A percentile compares a stretch with the other conserved stretches of the same genome.
These are phyloP conservation scores for Drosophila setifemur DNA, from an alignment of 1,140 invertebrate species.

Conservation along the genomic window DNA sequence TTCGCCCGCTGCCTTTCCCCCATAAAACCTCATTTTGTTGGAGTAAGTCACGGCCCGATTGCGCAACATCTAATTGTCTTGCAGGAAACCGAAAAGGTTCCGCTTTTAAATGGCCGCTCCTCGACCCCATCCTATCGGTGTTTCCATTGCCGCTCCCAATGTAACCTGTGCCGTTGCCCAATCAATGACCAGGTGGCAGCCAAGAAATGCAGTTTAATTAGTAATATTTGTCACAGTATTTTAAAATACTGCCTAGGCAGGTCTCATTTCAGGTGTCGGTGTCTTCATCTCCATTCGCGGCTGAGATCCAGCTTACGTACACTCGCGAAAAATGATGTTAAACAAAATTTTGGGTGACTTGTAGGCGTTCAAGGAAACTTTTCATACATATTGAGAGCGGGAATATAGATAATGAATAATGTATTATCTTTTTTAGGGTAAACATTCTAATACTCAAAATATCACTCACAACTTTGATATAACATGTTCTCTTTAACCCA, in stretches of 20 bases:
- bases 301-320: conserved; percentile 32
- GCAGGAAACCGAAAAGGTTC: conserved; percentile 72
- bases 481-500: too few species aligned
- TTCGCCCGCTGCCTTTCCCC: background rate
- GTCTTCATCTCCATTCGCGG: conserved; percentile 49
- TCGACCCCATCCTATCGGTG: background rate
- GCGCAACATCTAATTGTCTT: conserved; percentile 67
- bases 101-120: conserved; percentile 19
- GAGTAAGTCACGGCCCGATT: conserved; percentile 50
- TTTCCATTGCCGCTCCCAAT: background rate
- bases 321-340: conserved; percentile 18
- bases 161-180: conserved; percentile 17
- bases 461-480: too few species aligned
- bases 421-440: too few species aligned
- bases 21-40: conserved; percentile 39
- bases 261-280: conserved; percentile 60
- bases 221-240: conserved; percentile 67
- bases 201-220: conserved; percentile 60
- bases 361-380: too few species aligned
- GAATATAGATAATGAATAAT: too few species aligned
- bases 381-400: too few species aligned
- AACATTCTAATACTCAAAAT: too few species aligned
- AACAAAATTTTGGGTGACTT: too few species aligned
- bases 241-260: conserved; percentile 52
- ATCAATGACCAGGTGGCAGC: conserved; percentile 29